A percentile compares a stretch with the other conserved stretches of the same genome.
These are phyloP conservation scores for Tenodera sinensis DNA, from an alignment of 2,888 invertebrate genomes.

Conservation along the genomic window DNA sequence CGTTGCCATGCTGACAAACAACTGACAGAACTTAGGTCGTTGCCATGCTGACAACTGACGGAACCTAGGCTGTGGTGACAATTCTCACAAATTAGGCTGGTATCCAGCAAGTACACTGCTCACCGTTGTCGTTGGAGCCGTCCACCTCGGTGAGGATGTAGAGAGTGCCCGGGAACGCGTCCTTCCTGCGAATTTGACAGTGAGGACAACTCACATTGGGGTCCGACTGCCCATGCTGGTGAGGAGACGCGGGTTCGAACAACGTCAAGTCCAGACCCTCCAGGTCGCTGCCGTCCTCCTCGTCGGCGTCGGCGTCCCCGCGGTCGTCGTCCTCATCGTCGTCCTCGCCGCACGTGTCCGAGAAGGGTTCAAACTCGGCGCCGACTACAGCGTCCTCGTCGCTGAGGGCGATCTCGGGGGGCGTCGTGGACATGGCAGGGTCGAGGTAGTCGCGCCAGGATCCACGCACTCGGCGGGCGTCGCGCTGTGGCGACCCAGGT, in stretches of 20 bases:
- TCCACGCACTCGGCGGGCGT: conserved; percentile 38
- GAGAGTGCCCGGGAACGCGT: conserved; percentile 25
- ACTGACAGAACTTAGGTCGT: no score
- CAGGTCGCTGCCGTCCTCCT: conserved; percentile 50
- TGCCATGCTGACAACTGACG: no score
- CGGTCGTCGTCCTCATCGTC: background rate
- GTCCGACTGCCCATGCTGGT: conserved; percentile 51
- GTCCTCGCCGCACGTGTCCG: conserved; percentile 41
- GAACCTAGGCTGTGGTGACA: no score
- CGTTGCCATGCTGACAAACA: no score
- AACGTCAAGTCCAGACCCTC: conserved; percentile 63
- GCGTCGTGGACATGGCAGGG: conserved; percentile 36
- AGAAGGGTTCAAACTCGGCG: conserved; percentile 55
- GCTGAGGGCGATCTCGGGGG: conserved; percentile 27
- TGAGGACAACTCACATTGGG: conserved; percentile 22
- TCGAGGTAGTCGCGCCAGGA: conserved; percentile 44
- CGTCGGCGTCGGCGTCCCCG: conserved; percentile 38
- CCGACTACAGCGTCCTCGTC: conserved; percentile 42
- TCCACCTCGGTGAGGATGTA: conserved; percentile 15
- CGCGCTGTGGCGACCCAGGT: conserved; percentile 36
- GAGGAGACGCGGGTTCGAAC: conserved; percentile 56
- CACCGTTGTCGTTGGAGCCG: background rate
- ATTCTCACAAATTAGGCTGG: no score
- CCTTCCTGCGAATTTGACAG: conserved; percentile 1
- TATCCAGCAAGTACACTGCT: background rate